Percentiles rank a stretch among this genome's conserved stretches.
These are phyloP conservation scores for Nomada flava DNA, from an alignment of 2,888 invertebrate genomes.

Conservation along the genomic window DNA sequence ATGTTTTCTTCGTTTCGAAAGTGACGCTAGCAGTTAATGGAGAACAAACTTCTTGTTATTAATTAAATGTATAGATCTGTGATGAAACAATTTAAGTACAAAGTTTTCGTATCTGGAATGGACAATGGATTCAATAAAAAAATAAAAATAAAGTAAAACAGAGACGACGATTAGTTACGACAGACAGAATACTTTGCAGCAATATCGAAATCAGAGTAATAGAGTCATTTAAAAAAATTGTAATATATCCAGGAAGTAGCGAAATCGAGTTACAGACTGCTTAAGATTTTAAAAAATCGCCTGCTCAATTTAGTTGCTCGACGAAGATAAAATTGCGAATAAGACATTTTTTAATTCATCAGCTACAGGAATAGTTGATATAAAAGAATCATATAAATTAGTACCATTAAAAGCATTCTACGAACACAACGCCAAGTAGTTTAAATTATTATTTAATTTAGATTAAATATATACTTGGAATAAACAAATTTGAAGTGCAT, in stretches of 20 bases:
- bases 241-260: slow-evolving; percentile 19
- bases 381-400: background rate
- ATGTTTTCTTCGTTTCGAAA: background rate
- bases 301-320: background rate
- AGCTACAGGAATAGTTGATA: slow-evolving; percentile 15
- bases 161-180: slow-evolving; percentile 23
- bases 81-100: slow-evolving; percentile 19
- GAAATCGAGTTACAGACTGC: slow-evolving; percentile 15
- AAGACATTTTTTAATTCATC: slow-evolving; percentile 2
- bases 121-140: slow-evolving; percentile 19
- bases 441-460: background rate
- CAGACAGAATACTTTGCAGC: background rate
- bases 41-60: slow-evolving; percentile 4
- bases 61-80: background rate
- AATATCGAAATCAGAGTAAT: slow-evolving; percentile 18
- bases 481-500: background rate
- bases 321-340: background rate
- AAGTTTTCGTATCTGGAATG: slow-evolving; percentile 24
- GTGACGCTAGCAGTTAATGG: background rate
- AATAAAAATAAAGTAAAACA: background rate
- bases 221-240: slow-evolving; percentile 9
- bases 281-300: background rate
- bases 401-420: background rate
- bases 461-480: background rate
- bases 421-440: too few species aligned